Percentiles rank a stretch among this genome's conserved stretches.
phyloP scores from a whole-genome alignment of 92 coral and sea anemone species.

The Parazoanthus atlanticus region DNA sequence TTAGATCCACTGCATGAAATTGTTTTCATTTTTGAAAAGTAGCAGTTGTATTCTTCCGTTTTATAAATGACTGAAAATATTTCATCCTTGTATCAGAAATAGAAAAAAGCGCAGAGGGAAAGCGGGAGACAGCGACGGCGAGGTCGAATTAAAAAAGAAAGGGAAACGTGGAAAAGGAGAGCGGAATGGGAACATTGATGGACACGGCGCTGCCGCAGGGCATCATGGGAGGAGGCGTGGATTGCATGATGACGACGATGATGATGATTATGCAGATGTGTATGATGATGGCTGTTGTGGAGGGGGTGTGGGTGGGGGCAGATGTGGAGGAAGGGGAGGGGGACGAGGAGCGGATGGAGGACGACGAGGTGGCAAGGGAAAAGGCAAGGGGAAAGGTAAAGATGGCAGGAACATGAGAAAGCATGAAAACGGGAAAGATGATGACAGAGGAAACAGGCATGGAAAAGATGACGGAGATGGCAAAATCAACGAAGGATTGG shows the following conservation, averaged over 20 bases:
- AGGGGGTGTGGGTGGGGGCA: neutral
- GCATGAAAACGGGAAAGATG: conserved; percentile 8
- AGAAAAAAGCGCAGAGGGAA: conserved; percentile 12
- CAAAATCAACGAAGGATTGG: conserved; percentile 26
- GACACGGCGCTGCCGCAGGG: neutral
- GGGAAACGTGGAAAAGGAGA: neutral
- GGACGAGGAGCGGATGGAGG: neutral
- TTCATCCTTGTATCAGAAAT: neutral
- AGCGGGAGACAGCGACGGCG: neutral
- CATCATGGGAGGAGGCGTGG: neutral
- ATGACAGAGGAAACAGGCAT: neutral
- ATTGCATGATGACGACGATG: conserved; percentile 1
- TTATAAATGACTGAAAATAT: neutral
- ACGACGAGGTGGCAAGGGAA: neutral
- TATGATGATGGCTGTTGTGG: conserved; percentile 32
- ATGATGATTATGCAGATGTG: neutral
- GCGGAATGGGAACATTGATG: conserved; percentile 1
- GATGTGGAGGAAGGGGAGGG: neutral
- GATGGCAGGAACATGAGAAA: conserved; percentile 6
- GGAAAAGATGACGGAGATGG: conserved; percentile 11
- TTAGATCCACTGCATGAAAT: neutral
- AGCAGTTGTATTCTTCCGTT: neutral
- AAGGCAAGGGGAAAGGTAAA: neutral
- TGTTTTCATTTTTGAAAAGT: no score
- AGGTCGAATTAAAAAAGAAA: neutral